These are phyloP conservation scores for Anastrepha ludens DNA, from an alignment of 1,140 invertebrate species.

Conservation along the genomic window DNA sequence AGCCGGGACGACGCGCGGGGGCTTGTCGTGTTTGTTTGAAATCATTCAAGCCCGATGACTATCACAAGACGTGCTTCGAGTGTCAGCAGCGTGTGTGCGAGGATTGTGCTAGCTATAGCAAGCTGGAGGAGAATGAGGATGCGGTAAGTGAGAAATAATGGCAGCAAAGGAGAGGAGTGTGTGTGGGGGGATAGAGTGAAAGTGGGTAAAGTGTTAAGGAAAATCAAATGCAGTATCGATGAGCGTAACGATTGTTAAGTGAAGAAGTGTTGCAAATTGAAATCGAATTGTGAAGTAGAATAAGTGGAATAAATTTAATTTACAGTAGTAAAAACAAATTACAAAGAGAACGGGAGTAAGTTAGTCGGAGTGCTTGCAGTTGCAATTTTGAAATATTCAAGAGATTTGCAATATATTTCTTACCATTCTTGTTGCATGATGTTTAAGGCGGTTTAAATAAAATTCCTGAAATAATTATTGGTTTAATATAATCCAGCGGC, in stretches of 20 bases:
- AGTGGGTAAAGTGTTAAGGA: not conserved
- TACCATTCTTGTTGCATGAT: too few relatives aligned
- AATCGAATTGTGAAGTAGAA: conserved; percentile 18
- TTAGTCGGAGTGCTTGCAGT: too few relatives aligned
- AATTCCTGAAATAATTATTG: too few relatives aligned
- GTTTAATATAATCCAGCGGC: too few relatives aligned
- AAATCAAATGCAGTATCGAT: not conserved
- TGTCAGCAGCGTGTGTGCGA: conserved; percentile 93
- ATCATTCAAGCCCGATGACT: conserved; percentile 89
- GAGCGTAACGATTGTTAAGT: not conserved
- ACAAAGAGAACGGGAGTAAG: too few relatives aligned
- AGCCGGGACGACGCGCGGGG: conserved; percentile 82
- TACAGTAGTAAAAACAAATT: not conserved
- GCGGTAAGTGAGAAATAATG: conserved; percentile 77
- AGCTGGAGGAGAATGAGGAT: conserved; percentile 86
- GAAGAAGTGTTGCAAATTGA: conserved; percentile 1
- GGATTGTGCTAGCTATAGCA: conserved; percentile 92
- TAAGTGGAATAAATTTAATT: conserved; percentile 19
- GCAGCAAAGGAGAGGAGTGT: not conserved
- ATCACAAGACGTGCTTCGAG: conserved; percentile 88
- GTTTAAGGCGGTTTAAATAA: too few relatives aligned
- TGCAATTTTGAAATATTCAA: too few relatives aligned
- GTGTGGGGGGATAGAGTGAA: not conserved
- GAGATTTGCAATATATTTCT: too few relatives aligned
- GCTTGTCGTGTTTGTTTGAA: conserved; percentile 91